phyloP scores from a whole-genome alignment of 2,888 invertebrate species.

The Leptinotarsa peninsularis region DNA sequence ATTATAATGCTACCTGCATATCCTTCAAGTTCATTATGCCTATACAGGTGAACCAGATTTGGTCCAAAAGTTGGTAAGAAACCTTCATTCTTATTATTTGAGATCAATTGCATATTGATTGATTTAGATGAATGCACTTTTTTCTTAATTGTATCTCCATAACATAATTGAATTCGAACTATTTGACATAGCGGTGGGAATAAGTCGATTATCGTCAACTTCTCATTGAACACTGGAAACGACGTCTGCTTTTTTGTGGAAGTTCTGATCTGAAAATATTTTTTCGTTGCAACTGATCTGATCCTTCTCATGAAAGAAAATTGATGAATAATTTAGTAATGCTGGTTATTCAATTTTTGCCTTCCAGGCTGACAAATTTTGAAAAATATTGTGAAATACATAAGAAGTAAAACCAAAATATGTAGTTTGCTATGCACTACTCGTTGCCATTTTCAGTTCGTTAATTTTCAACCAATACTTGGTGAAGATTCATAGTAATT shows the following conservation, averaged over 20 bases:
- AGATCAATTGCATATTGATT: constrained; percentile 71
- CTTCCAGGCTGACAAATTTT: no score
- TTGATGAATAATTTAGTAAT: no score
- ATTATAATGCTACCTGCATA: constrained; percentile 81
- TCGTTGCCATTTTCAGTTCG: no score
- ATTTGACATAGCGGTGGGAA: constrained; percentile 85
- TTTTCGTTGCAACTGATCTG: no score
- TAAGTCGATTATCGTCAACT: constrained; percentile 81
- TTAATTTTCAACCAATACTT: no score
- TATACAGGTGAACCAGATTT: constrained; percentile 82
- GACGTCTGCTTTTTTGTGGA: constrained; percentile 72
- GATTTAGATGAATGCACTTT: constrained; percentile 70
- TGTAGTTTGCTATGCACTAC: no score
- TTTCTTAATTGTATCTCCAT: constrained; percentile 55
- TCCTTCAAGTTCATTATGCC: constrained; percentile 71
- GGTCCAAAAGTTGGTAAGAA: constrained; percentile 88
- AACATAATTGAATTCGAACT: constrained; percentile 75
- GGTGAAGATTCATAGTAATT: no score
- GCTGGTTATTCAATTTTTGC: no score
- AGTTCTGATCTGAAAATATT: constrained; percentile 66
- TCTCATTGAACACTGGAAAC: constrained; percentile 81
- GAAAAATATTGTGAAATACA: no score
- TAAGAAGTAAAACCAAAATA: no score
- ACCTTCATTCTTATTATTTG: constrained; percentile 73
- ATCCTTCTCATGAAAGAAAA: no score